phyloP scores from a whole-genome alignment of 2,797 vertebrate species.

The Spinus olivaceus region DNA sequence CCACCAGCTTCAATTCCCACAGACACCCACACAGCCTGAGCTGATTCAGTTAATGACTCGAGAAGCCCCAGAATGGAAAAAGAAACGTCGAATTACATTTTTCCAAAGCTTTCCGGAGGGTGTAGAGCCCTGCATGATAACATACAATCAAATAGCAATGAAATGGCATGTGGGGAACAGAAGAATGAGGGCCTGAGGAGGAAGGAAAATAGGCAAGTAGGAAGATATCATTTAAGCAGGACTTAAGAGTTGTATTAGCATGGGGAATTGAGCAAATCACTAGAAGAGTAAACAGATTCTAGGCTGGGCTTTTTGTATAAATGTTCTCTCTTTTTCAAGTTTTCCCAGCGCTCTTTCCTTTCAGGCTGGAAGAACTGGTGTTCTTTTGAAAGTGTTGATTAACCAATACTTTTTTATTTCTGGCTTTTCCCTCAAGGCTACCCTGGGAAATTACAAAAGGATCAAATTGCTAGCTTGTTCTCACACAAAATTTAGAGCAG shows the following conservation, averaged over 20 bases:
- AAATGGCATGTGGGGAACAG: not conserved
- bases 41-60: not conserved
- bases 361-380: constrained; percentile 65
- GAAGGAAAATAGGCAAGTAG: constrained; percentile 31
- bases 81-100: fast-evolving
- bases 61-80: constrained; percentile 7
- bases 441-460: constrained; percentile 51
- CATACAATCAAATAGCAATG: not conserved
- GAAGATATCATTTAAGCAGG: constrained; percentile 54
- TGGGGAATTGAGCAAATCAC: constrained; percentile 59
- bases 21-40: not conserved
- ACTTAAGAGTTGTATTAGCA: constrained; percentile 56
- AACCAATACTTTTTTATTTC: constrained; percentile 57
- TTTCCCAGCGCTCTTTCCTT: constrained; percentile 63
- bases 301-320: constrained; percentile 62
- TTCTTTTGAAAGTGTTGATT: constrained; percentile 71
- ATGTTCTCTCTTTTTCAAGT: constrained; percentile 69
- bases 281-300: constrained; percentile 67
- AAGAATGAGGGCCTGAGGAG: constrained; percentile 1
- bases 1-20: constrained; percentile 5
- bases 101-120: not conserved
- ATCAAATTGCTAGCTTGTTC: constrained; percentile 14
- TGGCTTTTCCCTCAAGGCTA: constrained; percentile 50
- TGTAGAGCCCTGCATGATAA: not conserved
- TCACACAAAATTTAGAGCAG: constrained; percentile 46